Conservation (phyloP, 2,797 vertebrate genomes). For the Paguma larvata region DNA sequence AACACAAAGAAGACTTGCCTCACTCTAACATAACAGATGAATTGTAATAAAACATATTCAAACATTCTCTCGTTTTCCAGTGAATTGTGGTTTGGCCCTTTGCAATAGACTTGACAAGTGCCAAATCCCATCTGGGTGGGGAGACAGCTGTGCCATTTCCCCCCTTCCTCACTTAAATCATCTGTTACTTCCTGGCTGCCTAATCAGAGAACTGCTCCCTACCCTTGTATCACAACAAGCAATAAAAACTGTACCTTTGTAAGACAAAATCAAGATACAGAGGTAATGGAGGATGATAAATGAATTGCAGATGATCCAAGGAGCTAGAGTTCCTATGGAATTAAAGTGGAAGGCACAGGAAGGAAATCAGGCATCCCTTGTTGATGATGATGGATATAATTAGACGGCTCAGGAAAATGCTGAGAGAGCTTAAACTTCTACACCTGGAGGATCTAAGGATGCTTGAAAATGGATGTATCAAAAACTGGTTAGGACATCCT, state of each 20-base stretch:
- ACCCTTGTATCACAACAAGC: not conserved
- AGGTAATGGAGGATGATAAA: constrained; percentile 46
- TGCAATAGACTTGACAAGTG: not conserved
- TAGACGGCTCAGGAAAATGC: constrained; percentile 72
- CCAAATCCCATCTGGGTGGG: not conserved
- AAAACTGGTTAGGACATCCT: not conserved
- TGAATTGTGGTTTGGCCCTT: constrained; percentile 6
- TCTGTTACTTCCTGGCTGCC: constrained; percentile 56
- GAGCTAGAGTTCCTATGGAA: constrained; percentile 52
- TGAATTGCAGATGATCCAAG: constrained; percentile 58
- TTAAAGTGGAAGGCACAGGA: constrained; percentile 56
- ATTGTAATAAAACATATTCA: not conserved
- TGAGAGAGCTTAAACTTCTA: constrained; percentile 56
- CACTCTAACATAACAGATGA: not conserved
- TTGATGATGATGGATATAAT: constrained; percentile 51
- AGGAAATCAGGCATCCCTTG: constrained; percentile 73
- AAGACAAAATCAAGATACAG: constrained; percentile 61
- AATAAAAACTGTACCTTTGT: constrained; percentile 53
- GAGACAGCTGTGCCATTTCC: not conserved
- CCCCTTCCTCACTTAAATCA: not conserved
- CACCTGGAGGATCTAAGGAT: constrained; percentile 70
- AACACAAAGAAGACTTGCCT: not conserved
- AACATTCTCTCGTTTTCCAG: not conserved
- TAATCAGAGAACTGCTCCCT: constrained; percentile 48
- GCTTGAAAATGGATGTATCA: not conserved